Conservation (phyloP, 2,888 invertebrate species). For the Lydus trimaculatus region DNA sequence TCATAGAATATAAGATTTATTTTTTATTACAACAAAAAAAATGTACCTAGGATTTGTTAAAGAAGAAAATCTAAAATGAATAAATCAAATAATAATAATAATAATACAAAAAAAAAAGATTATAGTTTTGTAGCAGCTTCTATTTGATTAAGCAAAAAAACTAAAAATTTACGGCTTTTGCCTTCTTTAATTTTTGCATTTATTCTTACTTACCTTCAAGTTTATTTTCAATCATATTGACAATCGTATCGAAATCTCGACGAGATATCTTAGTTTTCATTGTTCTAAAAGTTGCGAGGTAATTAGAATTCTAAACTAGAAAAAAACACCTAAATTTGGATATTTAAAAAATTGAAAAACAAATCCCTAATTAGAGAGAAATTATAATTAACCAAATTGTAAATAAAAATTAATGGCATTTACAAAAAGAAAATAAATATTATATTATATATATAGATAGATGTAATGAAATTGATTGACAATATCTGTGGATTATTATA, state of each 20-base stretch:
- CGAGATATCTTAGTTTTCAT: conserved; percentile 9
- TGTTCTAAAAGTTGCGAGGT: conserved; percentile 25
- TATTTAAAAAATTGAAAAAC: not conserved
- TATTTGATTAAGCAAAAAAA: conserved; percentile 5
- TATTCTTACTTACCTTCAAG: conserved; percentile 17
- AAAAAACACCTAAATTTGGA: conserved; percentile 8
- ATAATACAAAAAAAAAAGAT: conserved; percentile 17
- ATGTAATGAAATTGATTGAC: conserved; percentile 38
- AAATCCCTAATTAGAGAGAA: not conserved
- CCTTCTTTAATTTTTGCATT: conserved; percentile 21
- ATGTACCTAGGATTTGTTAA: conserved; percentile 29
- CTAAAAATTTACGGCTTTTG: conserved; percentile 12
- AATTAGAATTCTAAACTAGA: conserved; percentile 21
- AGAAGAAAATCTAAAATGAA: conserved; percentile 7
- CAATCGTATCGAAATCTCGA: conserved; percentile 30
- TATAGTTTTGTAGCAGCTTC: conserved; percentile 25
- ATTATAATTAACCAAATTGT: not conserved
- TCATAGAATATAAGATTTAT: conserved; percentile 42
- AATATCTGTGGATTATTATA: conserved; percentile 39
- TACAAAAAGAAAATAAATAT: not conserved
- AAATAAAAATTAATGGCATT: conserved; percentile 16
- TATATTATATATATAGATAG: conserved; percentile 25
- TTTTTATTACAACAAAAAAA: conserved; percentile 35
- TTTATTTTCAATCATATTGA: conserved; percentile 30
- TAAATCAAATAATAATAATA: conserved; percentile 15